Conservation (phyloP, 2,797 vertebrate species). For the Nyctalus aviator region DNA sequence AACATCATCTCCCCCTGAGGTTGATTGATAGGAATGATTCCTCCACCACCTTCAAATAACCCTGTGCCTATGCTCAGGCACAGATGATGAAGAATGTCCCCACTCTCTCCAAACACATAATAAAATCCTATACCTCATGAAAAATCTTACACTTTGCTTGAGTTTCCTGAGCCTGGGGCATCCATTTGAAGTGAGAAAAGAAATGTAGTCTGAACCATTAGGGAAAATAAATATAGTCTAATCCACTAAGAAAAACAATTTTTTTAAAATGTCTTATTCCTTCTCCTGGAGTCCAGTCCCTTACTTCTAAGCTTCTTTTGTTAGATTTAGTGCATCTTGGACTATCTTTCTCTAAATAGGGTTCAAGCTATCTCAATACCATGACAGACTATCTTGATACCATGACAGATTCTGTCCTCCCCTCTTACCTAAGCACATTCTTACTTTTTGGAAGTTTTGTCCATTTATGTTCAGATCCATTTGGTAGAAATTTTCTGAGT, state of each 20-base stretch:
- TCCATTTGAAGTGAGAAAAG: constrained; percentile 12
- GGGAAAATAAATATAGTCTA: background rate
- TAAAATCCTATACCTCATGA: background rate
- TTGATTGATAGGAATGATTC: background rate
- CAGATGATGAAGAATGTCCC: background rate
- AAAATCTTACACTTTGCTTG: background rate
- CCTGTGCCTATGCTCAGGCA: background rate
- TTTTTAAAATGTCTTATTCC: background rate
- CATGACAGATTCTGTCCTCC: background rate
- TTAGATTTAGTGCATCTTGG: background rate
- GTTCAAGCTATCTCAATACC: background rate
- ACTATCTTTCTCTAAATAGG: background rate
- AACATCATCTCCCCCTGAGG: background rate
- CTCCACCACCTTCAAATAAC: background rate
- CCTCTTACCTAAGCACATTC: background rate
- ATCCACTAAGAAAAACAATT: background rate
- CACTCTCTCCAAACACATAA: background rate
- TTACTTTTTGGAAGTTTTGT: background rate
- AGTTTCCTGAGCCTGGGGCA: background rate
- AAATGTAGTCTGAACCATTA: background rate
- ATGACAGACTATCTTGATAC: background rate
- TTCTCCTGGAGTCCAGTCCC: background rate
- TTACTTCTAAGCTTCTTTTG: background rate
- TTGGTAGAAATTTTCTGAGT: constrained; percentile 24
- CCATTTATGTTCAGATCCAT: background rate